These are phyloP conservation scores for Xanthia icteritia DNA, from an alignment of 2,888 invertebrate species.

Conservation along the genomic window DNA sequence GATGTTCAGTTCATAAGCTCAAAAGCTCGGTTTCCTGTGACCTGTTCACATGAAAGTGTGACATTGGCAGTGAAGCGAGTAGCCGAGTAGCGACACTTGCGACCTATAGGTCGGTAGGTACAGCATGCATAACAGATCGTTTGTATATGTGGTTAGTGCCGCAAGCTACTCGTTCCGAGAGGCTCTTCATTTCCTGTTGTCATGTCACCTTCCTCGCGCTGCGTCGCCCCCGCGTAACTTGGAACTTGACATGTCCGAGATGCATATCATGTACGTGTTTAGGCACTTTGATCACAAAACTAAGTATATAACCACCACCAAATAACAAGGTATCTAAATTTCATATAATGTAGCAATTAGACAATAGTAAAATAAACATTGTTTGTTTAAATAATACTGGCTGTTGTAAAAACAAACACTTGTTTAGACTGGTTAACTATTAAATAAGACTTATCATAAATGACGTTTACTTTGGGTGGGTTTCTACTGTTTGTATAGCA, in stretches of 20 bases:
- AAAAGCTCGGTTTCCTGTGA: not conserved
- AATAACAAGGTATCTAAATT: not conserved
- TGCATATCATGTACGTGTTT: not conserved
- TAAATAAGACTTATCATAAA: not conserved
- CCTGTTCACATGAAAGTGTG: conserved; percentile 4
- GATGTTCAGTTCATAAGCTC: not conserved
- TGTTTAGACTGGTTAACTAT: not conserved
- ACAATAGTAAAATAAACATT: not conserved
- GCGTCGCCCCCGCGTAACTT: not conserved
- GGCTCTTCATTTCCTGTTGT: conserved; percentile 56
- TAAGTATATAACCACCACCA: not conserved
- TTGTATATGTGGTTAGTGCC: too few relatives aligned
- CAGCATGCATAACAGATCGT: not conserved
- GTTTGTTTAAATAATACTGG: not conserved
- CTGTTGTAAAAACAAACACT: conserved; percentile 1
- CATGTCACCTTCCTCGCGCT: conserved; percentile 20
- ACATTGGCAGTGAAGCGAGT: conserved; percentile 29
- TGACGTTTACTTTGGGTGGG: not conserved
- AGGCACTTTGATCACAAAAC: not conserved
- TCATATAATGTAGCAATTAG: not conserved
- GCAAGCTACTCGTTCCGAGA: not conserved
- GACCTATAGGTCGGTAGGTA: not conserved
- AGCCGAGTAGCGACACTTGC: not conserved
- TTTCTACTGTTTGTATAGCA: not conserved
- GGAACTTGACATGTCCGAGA: conserved; percentile 9